Conservation (phyloP, 2,888 invertebrate genomes). For the Melikaiella ostensackeni region DNA sequence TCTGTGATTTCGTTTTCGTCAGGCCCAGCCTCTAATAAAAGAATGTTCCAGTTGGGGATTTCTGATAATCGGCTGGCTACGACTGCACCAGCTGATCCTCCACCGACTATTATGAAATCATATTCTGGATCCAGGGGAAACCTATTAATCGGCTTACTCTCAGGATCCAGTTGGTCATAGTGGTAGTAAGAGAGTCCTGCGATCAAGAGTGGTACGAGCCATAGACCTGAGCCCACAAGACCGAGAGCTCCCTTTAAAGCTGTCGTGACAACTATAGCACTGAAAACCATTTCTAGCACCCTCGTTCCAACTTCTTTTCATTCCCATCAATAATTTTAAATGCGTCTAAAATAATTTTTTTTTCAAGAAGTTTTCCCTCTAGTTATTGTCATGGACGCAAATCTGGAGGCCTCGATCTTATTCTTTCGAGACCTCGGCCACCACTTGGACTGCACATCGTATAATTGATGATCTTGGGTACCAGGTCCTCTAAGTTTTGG, state of each 20-base stretch:
- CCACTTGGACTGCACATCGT: constrained; percentile 59
- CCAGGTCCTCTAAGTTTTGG: constrained; percentile 32
- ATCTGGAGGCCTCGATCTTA: constrained; percentile 61
- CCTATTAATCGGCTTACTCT: constrained; percentile 85
- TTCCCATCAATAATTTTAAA: background rate
- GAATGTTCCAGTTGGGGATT: constrained; percentile 86
- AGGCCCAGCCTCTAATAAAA: constrained; percentile 90
- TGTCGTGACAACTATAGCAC: constrained; percentile 86
- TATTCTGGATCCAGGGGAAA: constrained; percentile 85
- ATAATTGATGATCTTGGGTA: constrained; percentile 31
- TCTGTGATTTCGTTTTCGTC: constrained; percentile 93
- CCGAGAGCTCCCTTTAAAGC: constrained; percentile 87
- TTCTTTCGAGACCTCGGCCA: constrained; percentile 60
- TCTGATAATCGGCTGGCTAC: constrained; percentile 90
- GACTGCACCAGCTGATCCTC: constrained; percentile 94
- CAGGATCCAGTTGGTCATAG: constrained; percentile 89
- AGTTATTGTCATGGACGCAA: constrained; percentile 48
- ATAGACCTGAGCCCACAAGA: constrained; percentile 86
- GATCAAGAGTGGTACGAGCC: constrained; percentile 90
- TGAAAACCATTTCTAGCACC: constrained; percentile 82
- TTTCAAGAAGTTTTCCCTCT: background rate
- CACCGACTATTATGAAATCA: constrained; percentile 91
- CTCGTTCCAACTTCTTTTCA: background rate
- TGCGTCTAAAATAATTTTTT: background rate
- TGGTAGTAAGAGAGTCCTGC: constrained; percentile 90